A percentile compares a stretch with the other conserved stretches of the same genome.
Conservation (phyloP, 2,797 vertebrate species). For the Chelidonichthys spinosus region DNA sequence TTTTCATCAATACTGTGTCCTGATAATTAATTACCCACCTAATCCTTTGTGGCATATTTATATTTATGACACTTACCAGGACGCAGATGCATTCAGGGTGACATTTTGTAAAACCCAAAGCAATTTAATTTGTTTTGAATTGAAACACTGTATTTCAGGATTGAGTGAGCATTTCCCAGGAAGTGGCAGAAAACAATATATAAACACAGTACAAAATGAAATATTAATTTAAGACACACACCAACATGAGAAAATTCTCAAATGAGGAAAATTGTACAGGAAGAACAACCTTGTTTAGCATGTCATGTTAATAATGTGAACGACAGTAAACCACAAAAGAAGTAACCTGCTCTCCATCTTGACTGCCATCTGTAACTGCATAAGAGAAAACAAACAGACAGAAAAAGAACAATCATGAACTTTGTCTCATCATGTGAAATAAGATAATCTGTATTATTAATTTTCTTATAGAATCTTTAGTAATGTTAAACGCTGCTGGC, state of each 20-base stretch:
- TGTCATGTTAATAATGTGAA: conserved; percentile 23
- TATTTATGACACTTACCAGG: conserved; percentile 17
- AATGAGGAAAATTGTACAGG: conserved; percentile 1
- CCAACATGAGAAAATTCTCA: conserved; percentile 14
- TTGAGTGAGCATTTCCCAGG: background rate
- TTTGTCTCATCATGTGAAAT: conserved; percentile 32
- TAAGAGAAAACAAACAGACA: conserved; percentile 52
- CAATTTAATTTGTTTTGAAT: conserved; percentile 9
- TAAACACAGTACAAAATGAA: conserved; percentile 2
- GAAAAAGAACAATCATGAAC: conserved; percentile 42
- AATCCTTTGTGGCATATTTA: conserved; percentile 11
- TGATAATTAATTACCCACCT: conserved; percentile 31
- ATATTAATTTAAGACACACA: conserved; percentile 19
- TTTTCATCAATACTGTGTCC: conserved; percentile 22
- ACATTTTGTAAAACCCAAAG: conserved; percentile 21
- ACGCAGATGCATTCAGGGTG: conserved; percentile 4
- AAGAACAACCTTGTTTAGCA: background rate
- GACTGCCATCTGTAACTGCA: conserved; percentile 89
- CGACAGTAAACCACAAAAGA: conserved; percentile 40
- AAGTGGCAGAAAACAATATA: background rate
- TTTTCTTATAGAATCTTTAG: conserved; percentile 23
- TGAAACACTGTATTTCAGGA: background rate
- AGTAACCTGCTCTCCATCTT: conserved; percentile 92
- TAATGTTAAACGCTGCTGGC: conserved; percentile 39
- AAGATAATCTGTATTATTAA: conserved; percentile 27